phyloP scores from a whole-genome alignment of 2,888 invertebrate genomes.

The Temnothorax rugatulus region DNA sequence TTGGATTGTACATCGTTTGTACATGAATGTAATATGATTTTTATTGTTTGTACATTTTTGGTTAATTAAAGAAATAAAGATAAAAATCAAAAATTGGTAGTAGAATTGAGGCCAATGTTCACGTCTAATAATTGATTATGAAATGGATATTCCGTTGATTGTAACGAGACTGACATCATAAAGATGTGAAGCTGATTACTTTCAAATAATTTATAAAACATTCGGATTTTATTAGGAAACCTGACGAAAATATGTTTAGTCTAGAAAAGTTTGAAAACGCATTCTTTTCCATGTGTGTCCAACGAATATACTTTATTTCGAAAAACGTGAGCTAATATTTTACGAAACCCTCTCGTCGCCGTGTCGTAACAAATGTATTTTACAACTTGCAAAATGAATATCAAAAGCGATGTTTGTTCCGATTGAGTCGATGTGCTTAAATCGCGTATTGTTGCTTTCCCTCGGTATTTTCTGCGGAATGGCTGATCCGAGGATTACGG shows the following conservation, averaged over 20 bases:
- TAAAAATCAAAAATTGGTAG: too few relatives aligned
- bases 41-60: too few relatives aligned
- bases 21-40: too few relatives aligned
- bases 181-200: background rate
- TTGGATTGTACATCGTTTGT: too few relatives aligned
- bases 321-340: background rate
- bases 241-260: background rate
- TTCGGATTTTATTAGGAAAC: background rate
- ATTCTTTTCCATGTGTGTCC: background rate
- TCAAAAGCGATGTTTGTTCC: background rate
- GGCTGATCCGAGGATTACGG: conserved; percentile 20
- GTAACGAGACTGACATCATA: background rate
- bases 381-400: background rate
- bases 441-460: background rate
- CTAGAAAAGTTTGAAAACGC: background rate
- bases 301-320: background rate
- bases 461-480: background rate
- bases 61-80: too few relatives aligned
- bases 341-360: background rate
- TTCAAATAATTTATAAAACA: background rate
- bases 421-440: background rate
- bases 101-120: too few relatives aligned
- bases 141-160: background rate
- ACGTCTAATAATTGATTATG: background rate
- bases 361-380: conserved; percentile 13